Evolutionary conservation across 2,888 invertebrate species (phyloP).

Genomic region (Meiosimyza platycephala): DNA sequence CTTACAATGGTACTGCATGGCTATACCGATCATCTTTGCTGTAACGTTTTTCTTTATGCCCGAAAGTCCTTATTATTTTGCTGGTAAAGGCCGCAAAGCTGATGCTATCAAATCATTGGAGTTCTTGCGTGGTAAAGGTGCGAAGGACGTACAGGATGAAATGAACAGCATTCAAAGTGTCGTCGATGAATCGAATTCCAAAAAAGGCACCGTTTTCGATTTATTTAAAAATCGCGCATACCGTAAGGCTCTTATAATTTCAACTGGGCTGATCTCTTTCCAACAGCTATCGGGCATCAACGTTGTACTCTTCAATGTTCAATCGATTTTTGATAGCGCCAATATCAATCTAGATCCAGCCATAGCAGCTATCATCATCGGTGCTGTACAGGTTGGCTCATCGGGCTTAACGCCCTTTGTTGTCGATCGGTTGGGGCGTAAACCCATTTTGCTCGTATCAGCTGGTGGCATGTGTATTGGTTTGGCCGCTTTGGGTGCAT

Average conservation of each 20-base stretch:
- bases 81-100: slow-evolving; percentile 70
- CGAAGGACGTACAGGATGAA: slow-evolving; percentile 74
- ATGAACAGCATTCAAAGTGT: slow-evolving; percentile 72
- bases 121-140: slow-evolving; percentile 74
- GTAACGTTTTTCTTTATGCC: slow-evolving; percentile 78
- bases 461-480: slow-evolving; percentile 76
- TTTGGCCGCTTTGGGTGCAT: slow-evolving; percentile 72
- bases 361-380: slow-evolving; percentile 80
- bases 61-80: slow-evolving; percentile 81
- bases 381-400: slow-evolving; percentile 76
- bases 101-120: slow-evolving; percentile 76
- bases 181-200: slow-evolving; percentile 67
- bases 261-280: slow-evolving; percentile 79
- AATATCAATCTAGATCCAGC: slow-evolving; percentile 73
- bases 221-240: slow-evolving; percentile 76
- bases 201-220: slow-evolving; percentile 68
- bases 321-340: slow-evolving; percentile 77
- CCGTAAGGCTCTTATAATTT: slow-evolving; percentile 81
- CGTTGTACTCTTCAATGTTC: slow-evolving; percentile 83
- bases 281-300: slow-evolving; percentile 89
- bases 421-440: slow-evolving; percentile 82
- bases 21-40: slow-evolving; percentile 73
- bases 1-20: slow-evolving; percentile 75
- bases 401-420: slow-evolving; percentile 79
- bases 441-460: slow-evolving; percentile 78